These are phyloP conservation scores for Portevinia maculata DNA, from an alignment of 2,888 invertebrate species.

Conservation along the genomic window DNA sequence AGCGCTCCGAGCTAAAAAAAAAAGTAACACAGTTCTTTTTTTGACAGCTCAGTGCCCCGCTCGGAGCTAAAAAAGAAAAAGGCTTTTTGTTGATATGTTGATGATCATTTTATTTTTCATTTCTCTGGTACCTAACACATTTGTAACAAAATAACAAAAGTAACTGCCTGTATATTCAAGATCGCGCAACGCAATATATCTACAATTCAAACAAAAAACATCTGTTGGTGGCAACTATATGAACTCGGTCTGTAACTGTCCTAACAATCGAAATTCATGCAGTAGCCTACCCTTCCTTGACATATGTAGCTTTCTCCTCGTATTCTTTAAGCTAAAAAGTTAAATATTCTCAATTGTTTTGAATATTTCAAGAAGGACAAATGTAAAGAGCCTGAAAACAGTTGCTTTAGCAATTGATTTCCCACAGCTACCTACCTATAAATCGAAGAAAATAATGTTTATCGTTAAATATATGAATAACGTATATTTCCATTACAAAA, in stretches of 20 bases:
- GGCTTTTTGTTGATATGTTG: no score
- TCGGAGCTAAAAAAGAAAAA: no score
- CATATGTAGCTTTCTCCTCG: not conserved
- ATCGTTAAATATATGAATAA: constrained; percentile 48
- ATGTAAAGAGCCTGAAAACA: constrained; percentile 25
- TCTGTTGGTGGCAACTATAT: no score
- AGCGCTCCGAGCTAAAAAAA: no score
- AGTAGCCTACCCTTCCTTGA: not conserved
- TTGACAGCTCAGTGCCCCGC: no score
- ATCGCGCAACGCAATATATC: no score
- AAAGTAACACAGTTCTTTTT: no score
- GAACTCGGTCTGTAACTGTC: not conserved
- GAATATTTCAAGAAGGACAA: constrained; percentile 30
- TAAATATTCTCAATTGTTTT: constrained; percentile 2
- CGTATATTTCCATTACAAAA: constrained; percentile 66
- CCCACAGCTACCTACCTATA: constrained; percentile 32
- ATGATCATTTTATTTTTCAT: no score
- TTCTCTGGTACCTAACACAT: no score
- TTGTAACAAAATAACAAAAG: no score
- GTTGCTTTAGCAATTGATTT: constrained; percentile 50
- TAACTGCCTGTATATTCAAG: no score
- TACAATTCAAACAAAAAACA: no score
- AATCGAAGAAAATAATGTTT: constrained; percentile 65
- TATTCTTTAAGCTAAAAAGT: not conserved
- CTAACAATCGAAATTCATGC: not conserved